Base-by-base conservation (phyloP, 2,113 vertebrate species). In the Eupsittula cactorum region DNA sequence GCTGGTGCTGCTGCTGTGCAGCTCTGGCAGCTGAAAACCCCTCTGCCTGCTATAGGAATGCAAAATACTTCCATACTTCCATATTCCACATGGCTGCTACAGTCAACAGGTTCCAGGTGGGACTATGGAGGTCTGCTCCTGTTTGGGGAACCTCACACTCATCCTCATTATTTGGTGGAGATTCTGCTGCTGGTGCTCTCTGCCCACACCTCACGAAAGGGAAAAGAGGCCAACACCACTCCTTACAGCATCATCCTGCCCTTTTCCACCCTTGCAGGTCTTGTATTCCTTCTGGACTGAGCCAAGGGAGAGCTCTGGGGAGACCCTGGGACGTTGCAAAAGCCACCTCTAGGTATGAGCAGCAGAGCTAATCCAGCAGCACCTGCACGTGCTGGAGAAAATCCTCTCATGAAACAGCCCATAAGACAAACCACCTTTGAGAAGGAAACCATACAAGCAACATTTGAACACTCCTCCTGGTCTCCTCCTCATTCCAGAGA, bases 121-220 rank as follows among this genome's bases (percentile, higher is more conserved):
- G 31, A 53, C 35, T 3, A 1, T 5, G 8, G 1, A 3, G 6
- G 23, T 31, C 57, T 0, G 4, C 25, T 74, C 49, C 62, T 1
- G 23, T 79, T 63, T 64, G 28, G 46, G 53, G 39, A 44, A 53
- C 8, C 47, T 77, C 33, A 23, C 4, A 31, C 16, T 23, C 0
- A 0, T 16, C 14, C 60, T 39, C 1, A 0, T 17, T 9, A 4
- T 39, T 42, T 0, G 0, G 42, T 7, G 33, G 3, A 3, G 12
- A 39, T 33, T 33, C 46, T 47, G 70, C 52, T 75, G 55, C 20
- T 70, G 60, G 29, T 1, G 28, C 42, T 13, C 17, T 35, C 25
- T 50, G 23, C 46, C 13, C 7, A 1, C n/a, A 49, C 31, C 27
- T 55, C 55, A 9, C 9, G 31, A 31, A 46, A 78, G 64, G 33